Evolutionary conservation across 2,113 vertebrate genomes (phyloP).

Genomic region (Suricata suricatta): DNA sequence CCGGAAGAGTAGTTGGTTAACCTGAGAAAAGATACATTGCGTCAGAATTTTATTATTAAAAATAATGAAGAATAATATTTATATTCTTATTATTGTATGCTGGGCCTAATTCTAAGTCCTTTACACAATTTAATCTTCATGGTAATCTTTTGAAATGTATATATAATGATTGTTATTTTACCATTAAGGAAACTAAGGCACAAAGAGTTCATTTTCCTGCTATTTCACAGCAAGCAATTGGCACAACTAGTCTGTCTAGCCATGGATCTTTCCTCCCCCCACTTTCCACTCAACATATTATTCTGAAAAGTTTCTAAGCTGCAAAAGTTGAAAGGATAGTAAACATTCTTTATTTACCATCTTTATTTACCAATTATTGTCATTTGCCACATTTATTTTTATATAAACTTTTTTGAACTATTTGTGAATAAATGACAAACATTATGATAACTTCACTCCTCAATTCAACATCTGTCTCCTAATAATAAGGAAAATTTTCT

Average conservation of each 20-base stretch:
- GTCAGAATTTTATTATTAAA: constrained; percentile 35
- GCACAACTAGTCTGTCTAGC: background rate
- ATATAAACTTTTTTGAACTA: background rate
- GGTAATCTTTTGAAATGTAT: background rate
- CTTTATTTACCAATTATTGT: background rate
- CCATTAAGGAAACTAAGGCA: background rate
- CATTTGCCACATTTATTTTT: background rate
- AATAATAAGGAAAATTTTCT: background rate
- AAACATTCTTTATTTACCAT: background rate
- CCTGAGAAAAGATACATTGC: background rate
- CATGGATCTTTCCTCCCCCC: background rate
- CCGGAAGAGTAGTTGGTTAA: background rate
- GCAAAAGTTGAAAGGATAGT: background rate
- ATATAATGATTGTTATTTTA: constrained; percentile 41
- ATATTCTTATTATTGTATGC: background rate
- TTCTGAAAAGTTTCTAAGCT: background rate
- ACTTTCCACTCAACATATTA: background rate
- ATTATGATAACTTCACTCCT: background rate
- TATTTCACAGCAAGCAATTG: background rate
- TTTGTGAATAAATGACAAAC: constrained; percentile 20
- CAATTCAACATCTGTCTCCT: background rate
- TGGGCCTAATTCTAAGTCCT: background rate
- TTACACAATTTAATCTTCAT: constrained; percentile 11
- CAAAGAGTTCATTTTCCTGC: background rate
- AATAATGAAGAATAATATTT: background rate